Base-by-base conservation (phyloP, 1,140 invertebrate genomes). In the Ceratosolen solmsi region DNA sequence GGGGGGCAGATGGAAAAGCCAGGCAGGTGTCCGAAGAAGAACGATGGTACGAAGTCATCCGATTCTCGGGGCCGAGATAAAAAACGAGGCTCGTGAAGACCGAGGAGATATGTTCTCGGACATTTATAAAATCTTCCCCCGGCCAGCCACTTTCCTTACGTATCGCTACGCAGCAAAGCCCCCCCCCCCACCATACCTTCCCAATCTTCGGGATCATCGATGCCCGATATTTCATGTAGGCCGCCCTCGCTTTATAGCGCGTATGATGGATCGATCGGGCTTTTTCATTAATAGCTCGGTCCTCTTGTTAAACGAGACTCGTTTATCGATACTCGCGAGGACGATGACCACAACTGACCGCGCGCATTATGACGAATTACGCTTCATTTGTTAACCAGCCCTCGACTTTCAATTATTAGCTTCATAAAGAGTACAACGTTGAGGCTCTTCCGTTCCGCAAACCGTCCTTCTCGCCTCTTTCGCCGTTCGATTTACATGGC, bases 11-110 rank as follows among this genome's bases (percentile, higher is more conserved):
- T 80, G 70, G 36, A 73, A 73, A 73, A 36, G n/a, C 25, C 25
- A n/a, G 78, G 49, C 78, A 80, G 78, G 54, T 80, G 70, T 54
- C 56, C n/a, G 22, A 60, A 22, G 22, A 79, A 79, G 76, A 78
- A 9, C 51, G 65, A 79, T 79, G 33, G 65, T 13, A 46, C 46
- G 20, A 27, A 70, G 38, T 70, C 33, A 70, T 38, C 17, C 25
- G 49, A 30, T 2, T 49, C 72, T 1, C n/a, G 33, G 27, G 46
- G 17, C 65, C n/a, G 22, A 13, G 8, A 71, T 71, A 79, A 79
- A 79, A 79, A 79, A 79, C 58, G 65, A 79, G 2, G 65, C 49
- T 79, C 49, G 49, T 71, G 58, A 79, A 20, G 13, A 46, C 25
- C 65, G 49, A 30, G 1, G 65, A 17, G 20, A 71, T 49, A 41